Evolutionary conservation across 2,797 vertebrate species (phyloP).

Genomic region (Nasua narica): DNA sequence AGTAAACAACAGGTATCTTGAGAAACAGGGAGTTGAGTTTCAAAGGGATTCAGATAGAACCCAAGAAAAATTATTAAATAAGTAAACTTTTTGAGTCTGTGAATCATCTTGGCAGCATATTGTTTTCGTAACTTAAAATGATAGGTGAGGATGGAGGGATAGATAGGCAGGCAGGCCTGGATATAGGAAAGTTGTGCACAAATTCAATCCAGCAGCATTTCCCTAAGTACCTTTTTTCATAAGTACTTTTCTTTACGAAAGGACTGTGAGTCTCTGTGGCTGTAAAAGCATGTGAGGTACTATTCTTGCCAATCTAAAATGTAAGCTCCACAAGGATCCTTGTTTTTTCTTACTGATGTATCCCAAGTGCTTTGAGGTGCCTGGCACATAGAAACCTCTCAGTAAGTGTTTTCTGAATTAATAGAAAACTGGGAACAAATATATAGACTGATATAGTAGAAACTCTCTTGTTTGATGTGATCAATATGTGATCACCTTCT

Average conservation of each 20-base stretch:
- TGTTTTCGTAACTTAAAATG: neutral
- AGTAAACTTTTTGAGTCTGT: neutral
- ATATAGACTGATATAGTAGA: neutral
- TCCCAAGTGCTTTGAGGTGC: neutral
- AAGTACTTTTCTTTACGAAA: neutral
- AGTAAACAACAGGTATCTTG: neutral
- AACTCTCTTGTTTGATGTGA: neutral
- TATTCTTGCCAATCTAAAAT: neutral
- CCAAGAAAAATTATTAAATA: conserved; percentile 36
- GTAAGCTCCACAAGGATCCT: neutral
- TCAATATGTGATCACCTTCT: neutral
- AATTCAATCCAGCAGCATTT: neutral
- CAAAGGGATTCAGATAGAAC: neutral
- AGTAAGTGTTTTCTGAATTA: neutral
- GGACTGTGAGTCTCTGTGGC: neutral
- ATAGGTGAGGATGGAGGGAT: neutral
- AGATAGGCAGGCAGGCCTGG: neutral
- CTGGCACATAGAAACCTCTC: neutral
- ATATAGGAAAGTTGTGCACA: neutral
- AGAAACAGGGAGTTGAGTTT: neutral
- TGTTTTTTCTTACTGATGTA: neutral
- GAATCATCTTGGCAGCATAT: neutral
- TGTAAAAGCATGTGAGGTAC: neutral
- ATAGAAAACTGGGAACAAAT: neutral
- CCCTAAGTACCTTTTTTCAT: neutral